These are phyloP conservation scores for Bembecia ichneumoniformis DNA, from an alignment of 2,888 invertebrate species.

Conservation along the genomic window DNA sequence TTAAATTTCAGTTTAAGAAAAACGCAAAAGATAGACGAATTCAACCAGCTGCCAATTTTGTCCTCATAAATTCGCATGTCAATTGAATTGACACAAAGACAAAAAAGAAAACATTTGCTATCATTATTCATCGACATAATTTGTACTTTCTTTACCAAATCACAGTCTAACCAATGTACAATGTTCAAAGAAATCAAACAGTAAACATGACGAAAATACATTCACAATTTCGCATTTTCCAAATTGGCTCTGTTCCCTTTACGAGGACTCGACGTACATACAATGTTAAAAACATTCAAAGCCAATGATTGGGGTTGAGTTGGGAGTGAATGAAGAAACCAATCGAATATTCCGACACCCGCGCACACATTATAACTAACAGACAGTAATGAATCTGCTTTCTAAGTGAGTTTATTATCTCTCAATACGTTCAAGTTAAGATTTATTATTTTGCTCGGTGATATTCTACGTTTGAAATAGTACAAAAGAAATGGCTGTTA, in stretches of 20 bases:
- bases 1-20: too few species aligned
- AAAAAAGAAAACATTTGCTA: too few species aligned
- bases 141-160: background rate
- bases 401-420: too few species aligned
- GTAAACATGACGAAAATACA: background rate
- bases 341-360: conserved; percentile 6
- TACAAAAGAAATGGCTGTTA: too few species aligned
- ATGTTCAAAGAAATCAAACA: background rate
- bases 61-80: too few species aligned
- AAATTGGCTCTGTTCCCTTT: background rate
- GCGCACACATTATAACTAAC: background rate
- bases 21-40: too few species aligned
- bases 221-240: background rate
- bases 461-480: too few species aligned
- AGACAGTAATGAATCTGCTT: background rate
- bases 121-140: background rate
- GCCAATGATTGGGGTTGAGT: conserved; percentile 7
- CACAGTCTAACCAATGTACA: background rate
- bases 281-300: background rate
- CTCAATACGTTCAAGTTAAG: too few species aligned
- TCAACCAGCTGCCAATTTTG: too few species aligned
- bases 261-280: background rate
- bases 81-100: too few species aligned
- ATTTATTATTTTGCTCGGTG: too few species aligned
- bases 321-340: conserved; percentile 4